Conservation (phyloP, 2,113 vertebrate genomes). For the Mirza zaza region DNA sequence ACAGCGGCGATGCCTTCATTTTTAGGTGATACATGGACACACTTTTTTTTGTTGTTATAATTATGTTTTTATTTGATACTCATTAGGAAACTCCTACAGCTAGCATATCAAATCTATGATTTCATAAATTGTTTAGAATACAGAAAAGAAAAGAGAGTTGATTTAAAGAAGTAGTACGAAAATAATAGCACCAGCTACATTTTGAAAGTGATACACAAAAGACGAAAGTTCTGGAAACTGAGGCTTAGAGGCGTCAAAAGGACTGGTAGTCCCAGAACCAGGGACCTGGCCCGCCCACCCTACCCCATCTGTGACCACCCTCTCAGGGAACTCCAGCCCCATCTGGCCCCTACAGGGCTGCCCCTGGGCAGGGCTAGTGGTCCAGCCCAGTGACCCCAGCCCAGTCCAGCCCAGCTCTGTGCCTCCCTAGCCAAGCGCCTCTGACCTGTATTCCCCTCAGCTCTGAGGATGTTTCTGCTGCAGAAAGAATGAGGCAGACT, state of each 20-base stretch:
- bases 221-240: neutral
- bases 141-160: slow-evolving; percentile 5
- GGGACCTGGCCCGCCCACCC: neutral
- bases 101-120: neutral
- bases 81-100: neutral
- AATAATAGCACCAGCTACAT: neutral
- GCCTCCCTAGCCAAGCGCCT: neutral
- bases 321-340: neutral
- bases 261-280: neutral
- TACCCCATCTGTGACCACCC: neutral
- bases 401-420: neutral
- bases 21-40: neutral
- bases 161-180: neutral
- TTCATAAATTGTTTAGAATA: neutral
- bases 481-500: neutral
- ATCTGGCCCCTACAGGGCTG: neutral
- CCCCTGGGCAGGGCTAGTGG: neutral
- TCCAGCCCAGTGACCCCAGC: neutral
- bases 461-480: neutral
- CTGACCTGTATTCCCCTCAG: neutral
- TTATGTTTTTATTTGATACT: neutral
- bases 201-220: neutral
- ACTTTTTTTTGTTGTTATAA: neutral
- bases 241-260: neutral
- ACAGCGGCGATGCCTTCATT: neutral